Conservation (phyloP, 2,888 invertebrate genomes). For the Aphrophora alni region DNA sequence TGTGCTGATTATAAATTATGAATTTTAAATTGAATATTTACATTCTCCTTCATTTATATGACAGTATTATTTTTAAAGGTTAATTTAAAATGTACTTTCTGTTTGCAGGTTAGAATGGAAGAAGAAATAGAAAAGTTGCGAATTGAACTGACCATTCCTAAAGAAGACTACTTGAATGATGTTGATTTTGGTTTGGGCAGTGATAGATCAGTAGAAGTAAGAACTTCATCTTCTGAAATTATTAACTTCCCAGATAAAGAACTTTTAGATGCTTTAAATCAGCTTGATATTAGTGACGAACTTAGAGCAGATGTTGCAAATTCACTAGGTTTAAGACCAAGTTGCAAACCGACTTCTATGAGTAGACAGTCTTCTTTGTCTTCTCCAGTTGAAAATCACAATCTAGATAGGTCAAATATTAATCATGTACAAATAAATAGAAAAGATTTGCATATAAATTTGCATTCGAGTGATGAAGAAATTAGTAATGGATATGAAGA, state of each 20-base stretch:
- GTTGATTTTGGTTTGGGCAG: constrained; percentile 52
- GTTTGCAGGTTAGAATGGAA: constrained; percentile 58
- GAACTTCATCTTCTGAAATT: not conserved
- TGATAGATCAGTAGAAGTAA: not conserved
- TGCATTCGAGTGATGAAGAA: constrained; percentile 41
- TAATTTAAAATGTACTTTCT: too few species aligned
- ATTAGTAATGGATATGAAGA: constrained; percentile 48
- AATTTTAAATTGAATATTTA: too few species aligned
- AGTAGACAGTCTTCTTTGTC: not conserved
- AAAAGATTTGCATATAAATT: constrained; percentile 15
- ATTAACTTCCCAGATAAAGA: constrained; percentile 22
- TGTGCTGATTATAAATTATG: too few species aligned
- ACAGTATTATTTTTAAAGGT: too few species aligned
- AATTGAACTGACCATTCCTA: constrained; percentile 57
- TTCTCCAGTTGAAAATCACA: too few species aligned
- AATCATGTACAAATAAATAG: not conserved
- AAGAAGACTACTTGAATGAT: constrained; percentile 54
- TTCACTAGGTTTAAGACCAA: constrained; percentile 2
- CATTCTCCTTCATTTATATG: too few species aligned
- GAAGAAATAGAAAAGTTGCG: constrained; percentile 58
- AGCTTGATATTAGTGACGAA: constrained; percentile 25
- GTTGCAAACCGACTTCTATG: not conserved
- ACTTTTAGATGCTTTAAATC: constrained; percentile 31
- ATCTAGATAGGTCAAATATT: not conserved
- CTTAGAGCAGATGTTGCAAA: constrained; percentile 26